Evolutionary conservation across 2,797 vertebrate species (phyloP), one percentile per base, ranked within the genome.

Genomic region (Pseudomugil gertrudae): DNA sequence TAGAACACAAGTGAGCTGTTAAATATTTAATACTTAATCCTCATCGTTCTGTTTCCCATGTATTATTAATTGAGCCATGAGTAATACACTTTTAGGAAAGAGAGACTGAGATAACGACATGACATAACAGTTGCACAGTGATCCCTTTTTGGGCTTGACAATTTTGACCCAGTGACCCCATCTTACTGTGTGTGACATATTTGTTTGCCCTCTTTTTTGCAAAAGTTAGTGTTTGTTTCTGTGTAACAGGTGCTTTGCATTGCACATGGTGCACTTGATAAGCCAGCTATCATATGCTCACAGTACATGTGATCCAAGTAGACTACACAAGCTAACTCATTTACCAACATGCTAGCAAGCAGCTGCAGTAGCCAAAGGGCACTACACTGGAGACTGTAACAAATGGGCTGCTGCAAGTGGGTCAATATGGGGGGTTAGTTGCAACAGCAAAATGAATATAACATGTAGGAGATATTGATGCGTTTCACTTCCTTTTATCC

Each of bases 11-110:
- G 84, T 89, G 84, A 91, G 80, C 83, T 85, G 74, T 72, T 92
- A 74, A 93, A 93, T 93, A 94, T 93, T 94, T 93, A 56, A 93
- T 93, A 74, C 62, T 76, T 79, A 89, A 56, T 83, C 84, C 85
- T 88, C 88, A 87, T 91, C 85, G 84, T 90, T 87, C 82, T 84
- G 60, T 86, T 85, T 76, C 88, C 90, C 81, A 92, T 92, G 69
- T 57, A 91, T 90, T 92, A 93, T 93, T 92, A 77, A 92, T 52
- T 48, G 48, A 27, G 63, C 79, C 79, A 76, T 79, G 75, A 86
- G 83, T 87, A 91, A 87, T 88, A 86, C 74, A 81, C 83, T 80
- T 72, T 15, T 52, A 87, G 72, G 76, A 81, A 86, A 83, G 54
- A 69, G 70, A 86, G 57, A 69, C 80, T 72, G 29, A 3, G 64